Percentiles rank a stretch among this genome's conserved stretches.
Conservation (phyloP, 2,113 vertebrate species). For the Zosterops borbonicus region DNA sequence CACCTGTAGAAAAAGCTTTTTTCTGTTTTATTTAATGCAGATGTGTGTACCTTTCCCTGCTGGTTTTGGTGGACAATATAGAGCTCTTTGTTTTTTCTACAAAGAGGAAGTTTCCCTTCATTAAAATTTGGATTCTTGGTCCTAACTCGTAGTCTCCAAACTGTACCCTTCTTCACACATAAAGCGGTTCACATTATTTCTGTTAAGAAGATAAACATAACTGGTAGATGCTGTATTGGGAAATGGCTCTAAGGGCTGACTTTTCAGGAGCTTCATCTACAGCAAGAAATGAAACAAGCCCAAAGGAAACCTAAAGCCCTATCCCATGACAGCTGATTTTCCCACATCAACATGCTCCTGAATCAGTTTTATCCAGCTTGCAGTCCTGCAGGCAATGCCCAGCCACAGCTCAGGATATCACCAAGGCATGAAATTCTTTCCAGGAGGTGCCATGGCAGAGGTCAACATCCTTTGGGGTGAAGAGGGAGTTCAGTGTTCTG, state of each 20-base stretch:
- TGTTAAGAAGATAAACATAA: neutral
- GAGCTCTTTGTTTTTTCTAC: neutral
- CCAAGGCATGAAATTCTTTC: neutral
- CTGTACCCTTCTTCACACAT: neutral
- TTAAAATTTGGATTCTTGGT: neutral
- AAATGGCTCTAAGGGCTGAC: neutral
- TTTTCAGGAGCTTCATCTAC: neutral
- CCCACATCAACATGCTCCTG: neutral
- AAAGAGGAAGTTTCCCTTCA: neutral
- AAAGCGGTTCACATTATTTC: neutral
- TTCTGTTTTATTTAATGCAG: slow-evolving; percentile 39
- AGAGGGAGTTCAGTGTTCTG: neutral
- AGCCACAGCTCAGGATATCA: neutral
- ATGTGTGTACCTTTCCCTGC: neutral
- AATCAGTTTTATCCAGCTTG: neutral
- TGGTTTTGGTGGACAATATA: neutral
- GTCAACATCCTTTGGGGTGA: neutral
- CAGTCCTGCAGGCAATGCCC: neutral
- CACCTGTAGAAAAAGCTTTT: slow-evolving; percentile 3
- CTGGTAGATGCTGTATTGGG: neutral
- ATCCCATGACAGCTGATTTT: neutral
- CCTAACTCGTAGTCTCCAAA: neutral
- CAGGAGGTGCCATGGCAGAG: neutral
- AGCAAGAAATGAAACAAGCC: neutral
- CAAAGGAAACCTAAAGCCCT: neutral